These are phyloP conservation scores for Catharus minimus DNA, from an alignment of 2,113 vertebrate genomes.

Conservation along the genomic window DNA sequence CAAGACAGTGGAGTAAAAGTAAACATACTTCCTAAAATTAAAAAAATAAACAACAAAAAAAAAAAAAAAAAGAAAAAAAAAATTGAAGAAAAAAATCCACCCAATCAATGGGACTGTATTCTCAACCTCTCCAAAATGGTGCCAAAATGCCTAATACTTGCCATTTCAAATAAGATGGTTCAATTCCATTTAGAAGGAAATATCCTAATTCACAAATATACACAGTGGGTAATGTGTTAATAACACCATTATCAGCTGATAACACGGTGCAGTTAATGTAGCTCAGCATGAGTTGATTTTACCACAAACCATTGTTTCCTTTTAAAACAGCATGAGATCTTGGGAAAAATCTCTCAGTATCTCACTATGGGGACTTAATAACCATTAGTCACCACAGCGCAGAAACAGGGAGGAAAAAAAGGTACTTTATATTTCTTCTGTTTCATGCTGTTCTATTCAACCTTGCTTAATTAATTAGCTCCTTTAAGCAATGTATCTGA, in stretches of 20 bases:
- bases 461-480: slow-evolving; percentile 70
- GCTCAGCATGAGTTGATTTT: slow-evolving; percentile 78
- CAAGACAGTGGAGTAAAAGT: not conserved
- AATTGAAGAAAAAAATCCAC: not conserved
- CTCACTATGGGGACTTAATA: slow-evolving; percentile 71
- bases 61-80: not conserved
- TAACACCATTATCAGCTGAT: slow-evolving; percentile 73
- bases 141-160: slow-evolving; percentile 28
- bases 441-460: slow-evolving; percentile 68
- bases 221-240: slow-evolving; percentile 77
- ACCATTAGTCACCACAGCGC: slow-evolving; percentile 71
- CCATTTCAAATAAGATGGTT: slow-evolving; percentile 62
- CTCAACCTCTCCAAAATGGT: not conserved
- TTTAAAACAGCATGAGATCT: slow-evolving; percentile 70
- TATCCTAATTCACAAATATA: slow-evolving; percentile 73
- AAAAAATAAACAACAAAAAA: too few species aligned
- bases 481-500: slow-evolving; percentile 9
- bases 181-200: slow-evolving; percentile 71
- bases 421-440: slow-evolving; percentile 63
- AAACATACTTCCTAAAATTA: not conserved
- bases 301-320: slow-evolving; percentile 76
- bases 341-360: slow-evolving; percentile 71
- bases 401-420: slow-evolving; percentile 46
- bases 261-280: slow-evolving; percentile 76
- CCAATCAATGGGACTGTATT: not conserved